Evolutionary conservation across 2,888 invertebrate species (phyloP).

Genomic region (Listrodromus nycthemerus): DNA sequence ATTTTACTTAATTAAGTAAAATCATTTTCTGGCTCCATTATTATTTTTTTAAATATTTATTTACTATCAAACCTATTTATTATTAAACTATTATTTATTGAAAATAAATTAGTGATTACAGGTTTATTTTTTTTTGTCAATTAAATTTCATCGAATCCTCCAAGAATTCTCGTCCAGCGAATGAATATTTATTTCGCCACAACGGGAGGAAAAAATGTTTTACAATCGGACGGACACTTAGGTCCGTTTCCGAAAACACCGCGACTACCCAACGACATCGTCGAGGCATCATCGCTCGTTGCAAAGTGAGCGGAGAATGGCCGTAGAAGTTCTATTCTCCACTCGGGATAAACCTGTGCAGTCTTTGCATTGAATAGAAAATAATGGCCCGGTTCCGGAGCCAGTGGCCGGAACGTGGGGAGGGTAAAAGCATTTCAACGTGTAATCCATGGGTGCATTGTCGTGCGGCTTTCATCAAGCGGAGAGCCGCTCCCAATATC

Average conservation of each 20-base stretch:
- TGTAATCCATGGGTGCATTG: constrained; percentile 66
- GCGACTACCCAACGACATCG: background rate
- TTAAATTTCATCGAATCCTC: background rate
- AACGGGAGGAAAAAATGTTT: too few relatives aligned
- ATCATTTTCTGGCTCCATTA: too few relatives aligned
- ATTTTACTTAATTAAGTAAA: background rate
- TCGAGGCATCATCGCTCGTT: background rate
- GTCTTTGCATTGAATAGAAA: constrained; percentile 60
- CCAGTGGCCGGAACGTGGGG: constrained; percentile 36
- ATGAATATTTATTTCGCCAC: background rate
- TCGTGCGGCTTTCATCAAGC: constrained; percentile 64
- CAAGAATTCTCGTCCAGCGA: background rate
- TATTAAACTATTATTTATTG: too few relatives aligned
- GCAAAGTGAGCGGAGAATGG: background rate
- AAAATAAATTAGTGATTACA: too few relatives aligned
- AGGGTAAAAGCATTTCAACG: constrained; percentile 53
- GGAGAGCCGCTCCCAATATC: constrained; percentile 63
- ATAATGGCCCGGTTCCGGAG: constrained; percentile 59
- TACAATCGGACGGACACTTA: too few relatives aligned
- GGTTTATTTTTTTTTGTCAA: background rate
- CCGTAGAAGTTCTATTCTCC: background rate
- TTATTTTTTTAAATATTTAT: too few relatives aligned
- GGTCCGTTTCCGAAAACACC: too few relatives aligned
- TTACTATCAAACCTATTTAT: too few relatives aligned
- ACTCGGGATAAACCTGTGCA: background rate